These are phyloP conservation scores for Naso thynnoides DNA, from an alignment of 2,797 vertebrate species.

Conservation along the genomic window DNA sequence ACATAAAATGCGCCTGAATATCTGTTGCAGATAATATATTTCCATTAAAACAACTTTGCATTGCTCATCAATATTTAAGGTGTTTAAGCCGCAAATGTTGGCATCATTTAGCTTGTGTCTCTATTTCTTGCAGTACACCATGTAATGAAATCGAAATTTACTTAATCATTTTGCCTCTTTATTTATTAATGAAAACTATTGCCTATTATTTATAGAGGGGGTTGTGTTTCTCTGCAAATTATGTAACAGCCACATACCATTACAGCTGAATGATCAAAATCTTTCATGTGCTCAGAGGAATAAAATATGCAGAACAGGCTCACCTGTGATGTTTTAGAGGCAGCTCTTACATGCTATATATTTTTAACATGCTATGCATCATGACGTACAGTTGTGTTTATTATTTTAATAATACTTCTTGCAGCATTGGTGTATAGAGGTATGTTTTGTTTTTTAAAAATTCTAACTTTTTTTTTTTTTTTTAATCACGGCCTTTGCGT, in stretches of 20 bases:
- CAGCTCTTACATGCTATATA: neutral
- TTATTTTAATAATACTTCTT: neutral
- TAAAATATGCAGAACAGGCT: constrained; percentile 1
- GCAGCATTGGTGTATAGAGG: neutral
- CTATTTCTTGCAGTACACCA: neutral
- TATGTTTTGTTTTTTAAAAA: neutral
- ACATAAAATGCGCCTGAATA: neutral
- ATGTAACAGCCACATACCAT: constrained; percentile 24
- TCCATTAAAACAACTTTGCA: neutral
- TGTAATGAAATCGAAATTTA: constrained; percentile 40
- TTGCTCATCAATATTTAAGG: constrained; percentile 25
- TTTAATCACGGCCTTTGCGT: neutral
- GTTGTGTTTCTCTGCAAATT: constrained; percentile 35
- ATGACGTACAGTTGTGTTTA: neutral
- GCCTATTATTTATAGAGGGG: constrained; percentile 13
- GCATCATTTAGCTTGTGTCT: constrained; percentile 7
- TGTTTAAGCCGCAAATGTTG: constrained; percentile 11
- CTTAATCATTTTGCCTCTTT: constrained; percentile 41
- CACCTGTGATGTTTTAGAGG: neutral
- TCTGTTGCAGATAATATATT: neutral
- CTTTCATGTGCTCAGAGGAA: constrained; percentile 10
- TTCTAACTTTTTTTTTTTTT: neutral
- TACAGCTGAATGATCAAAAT: constrained; percentile 25
- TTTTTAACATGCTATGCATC: neutral
- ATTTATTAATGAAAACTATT: constrained; percentile 44